Percentiles rank a stretch among this genome's conserved stretches.
These are phyloP conservation scores for Cataglyphis cursor DNA, from an alignment of 2,888 invertebrate genomes.

Conservation along the genomic window DNA sequence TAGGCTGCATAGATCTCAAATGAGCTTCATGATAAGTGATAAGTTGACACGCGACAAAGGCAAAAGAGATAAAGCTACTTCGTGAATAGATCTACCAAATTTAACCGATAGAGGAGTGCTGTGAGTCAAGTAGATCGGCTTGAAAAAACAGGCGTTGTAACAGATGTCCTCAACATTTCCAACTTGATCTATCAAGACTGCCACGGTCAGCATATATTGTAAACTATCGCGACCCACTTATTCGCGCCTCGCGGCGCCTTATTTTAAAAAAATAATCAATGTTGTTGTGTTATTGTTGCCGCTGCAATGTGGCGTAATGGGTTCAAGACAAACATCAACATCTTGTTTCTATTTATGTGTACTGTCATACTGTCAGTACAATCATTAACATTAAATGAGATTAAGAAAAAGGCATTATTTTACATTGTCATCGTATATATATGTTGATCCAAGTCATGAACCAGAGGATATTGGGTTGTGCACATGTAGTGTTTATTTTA, in stretches of 20 bases:
- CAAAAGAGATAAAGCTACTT: conserved; percentile 60
- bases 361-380: conserved; percentile 73
- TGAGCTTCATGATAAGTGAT: background rate
- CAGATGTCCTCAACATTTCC: conserved; percentile 69
- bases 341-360: conserved; percentile 73
- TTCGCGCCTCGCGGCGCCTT: conserved; percentile 79
- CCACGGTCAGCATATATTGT: conserved; percentile 80
- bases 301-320: conserved; percentile 77
- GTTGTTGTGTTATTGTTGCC: conserved; percentile 69
- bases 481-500: conserved; percentile 71
- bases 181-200: conserved; percentile 79
- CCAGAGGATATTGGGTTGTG: conserved; percentile 80
- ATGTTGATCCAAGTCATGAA: conserved; percentile 82
- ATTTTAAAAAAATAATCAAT: conserved; percentile 85
- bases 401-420: conserved; percentile 77
- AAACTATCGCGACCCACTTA: conserved; percentile 83
- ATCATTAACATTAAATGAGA: conserved; percentile 78
- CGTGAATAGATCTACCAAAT: conserved; percentile 68
- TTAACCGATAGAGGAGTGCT: conserved; percentile 66
- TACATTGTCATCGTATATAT: conserved; percentile 72
- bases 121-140: conserved; percentile 70
- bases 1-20: background rate
- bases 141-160: conserved; percentile 67
- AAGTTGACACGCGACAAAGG: background rate
- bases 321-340: conserved; percentile 84